Evolutionary conservation across 2,888 invertebrate species (phyloP).

Genomic region (Asteroscopus sphinx): DNA sequence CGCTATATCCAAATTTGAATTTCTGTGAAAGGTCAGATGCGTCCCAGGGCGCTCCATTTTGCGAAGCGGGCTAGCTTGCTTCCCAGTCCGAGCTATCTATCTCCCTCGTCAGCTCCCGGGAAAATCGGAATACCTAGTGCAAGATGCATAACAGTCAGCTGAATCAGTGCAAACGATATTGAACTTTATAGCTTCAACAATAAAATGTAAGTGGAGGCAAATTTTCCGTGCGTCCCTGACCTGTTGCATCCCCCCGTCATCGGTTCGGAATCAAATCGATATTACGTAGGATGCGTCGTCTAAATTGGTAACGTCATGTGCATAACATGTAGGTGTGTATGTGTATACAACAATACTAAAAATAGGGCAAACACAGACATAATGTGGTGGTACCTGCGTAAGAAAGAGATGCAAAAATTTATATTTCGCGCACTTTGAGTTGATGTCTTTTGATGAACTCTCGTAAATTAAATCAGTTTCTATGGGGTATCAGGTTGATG

Average conservation of each 20-base stretch:
- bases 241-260: constrained; percentile 61
- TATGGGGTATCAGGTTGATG: no score
- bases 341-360: no score
- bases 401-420: no score
- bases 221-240: constrained; percentile 46
- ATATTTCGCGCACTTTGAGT: no score
- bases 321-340: no score
- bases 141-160: constrained; percentile 60
- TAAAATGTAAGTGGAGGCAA: constrained; percentile 51
- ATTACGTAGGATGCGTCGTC: constrained; percentile 49
- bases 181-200: constrained; percentile 63
- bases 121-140: constrained; percentile 76
- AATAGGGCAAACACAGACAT: no score
- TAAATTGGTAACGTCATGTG: constrained; percentile 48
- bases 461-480: no score
- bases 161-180: constrained; percentile 62
- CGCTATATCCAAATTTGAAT: constrained; percentile 53
- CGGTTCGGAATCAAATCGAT: constrained; percentile 60
- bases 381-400: no score
- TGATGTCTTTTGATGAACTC: no score
- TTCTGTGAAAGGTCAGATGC: constrained; percentile 71
- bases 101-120: constrained; percentile 79
- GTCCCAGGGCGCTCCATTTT: constrained; percentile 65
- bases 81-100: constrained; percentile 72
- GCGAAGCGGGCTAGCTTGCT: constrained; percentile 61